Evolutionary conservation across 2,113 vertebrate genomes (phyloP), one percentile per base, ranked within the genome.

Genomic region (Melozone crissalis): DNA sequence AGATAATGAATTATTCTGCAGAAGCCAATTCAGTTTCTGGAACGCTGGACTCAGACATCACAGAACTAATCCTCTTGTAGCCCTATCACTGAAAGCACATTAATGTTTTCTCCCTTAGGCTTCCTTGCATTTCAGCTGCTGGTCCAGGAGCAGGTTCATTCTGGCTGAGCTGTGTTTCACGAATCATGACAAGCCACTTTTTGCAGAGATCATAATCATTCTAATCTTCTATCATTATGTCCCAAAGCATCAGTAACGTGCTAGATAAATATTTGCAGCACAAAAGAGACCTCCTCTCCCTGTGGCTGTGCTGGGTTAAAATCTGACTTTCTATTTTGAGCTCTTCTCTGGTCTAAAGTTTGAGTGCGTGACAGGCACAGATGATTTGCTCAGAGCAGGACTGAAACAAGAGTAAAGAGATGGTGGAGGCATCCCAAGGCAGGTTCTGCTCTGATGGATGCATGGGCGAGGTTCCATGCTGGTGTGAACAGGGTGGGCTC

Each of bases 41-140:
- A 95, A 86, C 3, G 0, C 75, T 82, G 84, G 87, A 47, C 82
- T 90, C 90, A 68, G 94, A 93, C 79, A 93, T 93, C 58, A 88
- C 94, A 94, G 87, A 92, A 35, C 47, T 94, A 94, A 97, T 96
- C 95, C 77, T 81, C 73, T 41, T 89, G 61, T 68, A 93, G 69
- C 31, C 47, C 49, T 11, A 1, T 52, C 79, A 55, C n/a, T 87
- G 65, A 74, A 93, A 94, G 80, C 61, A 73, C 59, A 54, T 57
- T 55, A 86, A 55, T 22, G 1, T 90, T 90, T 80, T 71, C 85
- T 44, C 51, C 66, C 43, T 87, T 84, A 20, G 22, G 43, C 39
- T 73, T 93, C 87, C 76, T 95, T 83, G 67, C 44, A 28, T 77
- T 91, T 94, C 63, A 83, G 67, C 43, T 91, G 11, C 75, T 86